phyloP scores from a whole-genome alignment of 30 jellyfish, hydroid and myxozoan species.

The Nemopilema nomurai region DNA sequence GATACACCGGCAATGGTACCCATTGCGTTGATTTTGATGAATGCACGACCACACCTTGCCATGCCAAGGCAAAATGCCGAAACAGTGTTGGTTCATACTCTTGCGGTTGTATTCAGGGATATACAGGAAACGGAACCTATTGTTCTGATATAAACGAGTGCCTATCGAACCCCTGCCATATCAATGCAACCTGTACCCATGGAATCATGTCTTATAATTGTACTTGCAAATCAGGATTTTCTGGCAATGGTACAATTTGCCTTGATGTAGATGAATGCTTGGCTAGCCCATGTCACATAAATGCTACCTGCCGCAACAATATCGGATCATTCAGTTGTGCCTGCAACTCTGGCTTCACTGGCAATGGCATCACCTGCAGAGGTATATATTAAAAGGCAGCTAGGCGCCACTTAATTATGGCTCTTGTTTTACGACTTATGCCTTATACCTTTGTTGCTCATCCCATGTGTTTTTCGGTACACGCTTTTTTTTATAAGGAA shows the following conservation, averaged over 20 bases:
- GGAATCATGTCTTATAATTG: slow-evolving; percentile 10
- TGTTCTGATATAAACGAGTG: slow-evolving; percentile 63
- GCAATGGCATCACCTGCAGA: slow-evolving; percentile 18
- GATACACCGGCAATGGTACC: slow-evolving; percentile 54
- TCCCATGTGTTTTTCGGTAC: too few species aligned
- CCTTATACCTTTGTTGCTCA: too few species aligned
- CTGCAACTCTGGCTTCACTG: slow-evolving; percentile 43
- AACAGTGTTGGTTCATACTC: slow-evolving; percentile 49
- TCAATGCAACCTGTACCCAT: slow-evolving; percentile 20
- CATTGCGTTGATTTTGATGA: slow-evolving; percentile 21
- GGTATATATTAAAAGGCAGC: slow-evolving; percentile 25
- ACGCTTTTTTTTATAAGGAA: too few species aligned
- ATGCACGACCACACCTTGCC: slow-evolving; percentile 1
- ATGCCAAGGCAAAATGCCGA: slow-evolving; percentile 45
- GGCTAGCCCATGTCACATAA: slow-evolving; percentile 17
- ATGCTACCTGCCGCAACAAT: slow-evolving; percentile 57
- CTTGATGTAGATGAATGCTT: slow-evolving; percentile 47
- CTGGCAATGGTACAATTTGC: slow-evolving; percentile 53
- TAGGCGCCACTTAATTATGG: too few species aligned
- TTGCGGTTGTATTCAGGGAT: slow-evolving; percentile 61
- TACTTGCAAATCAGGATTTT: slow-evolving; percentile 19
- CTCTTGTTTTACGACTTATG: too few species aligned
- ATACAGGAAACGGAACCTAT: slow-evolving; percentile 48
- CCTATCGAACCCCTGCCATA: slow-evolving; percentile 22
- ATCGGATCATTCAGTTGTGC: slow-evolving; percentile 10